Evolutionary conservation across 1,140 invertebrate genomes (phyloP), one percentile per base, ranked within the genome.

Genomic region (Drosophila burlai): DNA sequence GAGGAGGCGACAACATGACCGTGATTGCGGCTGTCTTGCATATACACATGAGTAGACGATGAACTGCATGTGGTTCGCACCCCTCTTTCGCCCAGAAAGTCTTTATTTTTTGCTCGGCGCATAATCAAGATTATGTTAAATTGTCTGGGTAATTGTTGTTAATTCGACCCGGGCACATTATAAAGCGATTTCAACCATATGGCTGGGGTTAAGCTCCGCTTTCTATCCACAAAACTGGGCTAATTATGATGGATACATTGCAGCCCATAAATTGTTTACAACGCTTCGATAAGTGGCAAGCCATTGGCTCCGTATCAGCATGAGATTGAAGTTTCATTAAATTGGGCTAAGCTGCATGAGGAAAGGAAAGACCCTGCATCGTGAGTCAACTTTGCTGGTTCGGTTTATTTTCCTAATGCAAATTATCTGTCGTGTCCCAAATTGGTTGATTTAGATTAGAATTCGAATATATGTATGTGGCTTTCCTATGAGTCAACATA

Each of bases 51-150:
- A 38, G 34, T 38, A 55, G 52, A 55, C 31, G 66, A 69, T 66
- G 29, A 58, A 57, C 15, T 60, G 76, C 69, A 82, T 69, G 46
- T 40, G 64, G 29, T 34, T 58, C 68, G 26, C 63, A 24, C 50
- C 15, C 61, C 31, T 21, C 50, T 50, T 43, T 77, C 47, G 66
- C 31, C 61, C 54, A 66, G 82, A 49, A 62, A 55, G 49, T 67
- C 45, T 65, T 77, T 24, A 50, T 50, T 65, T 67, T 67, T 80
- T 45, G 62, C 61, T 67, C 73, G 58, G 65, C 69, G 74, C 89
- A 89, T 83, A 79, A 91, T 91, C 83, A 84, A 91, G 87, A 91
- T 91, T 80, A 89, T 87, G 89, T 91, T 91, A 87, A 91, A 91
- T 91, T 91, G 87, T 61, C 73, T 82, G 87, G 68, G 83, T 91